A percentile compares a stretch with the other conserved stretches of the same genome.
phyloP scores from a whole-genome alignment of 2,888 invertebrate species.

The Agonopterix subpropinquella region DNA sequence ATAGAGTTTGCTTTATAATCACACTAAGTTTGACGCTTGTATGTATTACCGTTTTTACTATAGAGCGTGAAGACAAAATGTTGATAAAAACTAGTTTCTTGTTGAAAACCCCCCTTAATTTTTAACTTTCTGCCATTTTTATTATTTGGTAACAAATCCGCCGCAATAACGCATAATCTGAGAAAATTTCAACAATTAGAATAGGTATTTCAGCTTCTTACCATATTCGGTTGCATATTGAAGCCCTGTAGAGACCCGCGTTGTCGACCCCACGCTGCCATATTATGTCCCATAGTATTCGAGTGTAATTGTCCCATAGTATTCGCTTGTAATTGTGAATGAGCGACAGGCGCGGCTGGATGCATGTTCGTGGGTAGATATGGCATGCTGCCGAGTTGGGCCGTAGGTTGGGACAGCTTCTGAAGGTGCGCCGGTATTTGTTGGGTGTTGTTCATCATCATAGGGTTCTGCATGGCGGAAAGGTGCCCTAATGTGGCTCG shows the following conservation, averaged over 20 bases:
- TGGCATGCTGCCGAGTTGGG: conserved; percentile 57
- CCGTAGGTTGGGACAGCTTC: conserved; percentile 23
- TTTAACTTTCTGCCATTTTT: too few relatives aligned
- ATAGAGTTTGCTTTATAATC: too few relatives aligned
- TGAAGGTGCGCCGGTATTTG: conserved; percentile 38
- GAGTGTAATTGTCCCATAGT: conserved; percentile 36
- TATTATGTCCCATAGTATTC: conserved; percentile 39
- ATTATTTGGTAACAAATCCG: too few relatives aligned
- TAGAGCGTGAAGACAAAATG: too few relatives aligned
- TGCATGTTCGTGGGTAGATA: conserved; percentile 45
- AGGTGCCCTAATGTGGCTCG: conserved; percentile 39
- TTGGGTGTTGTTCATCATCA: conserved; percentile 25
- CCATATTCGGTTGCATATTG: conserved; percentile 42
- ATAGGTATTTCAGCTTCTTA: conserved; percentile 12
- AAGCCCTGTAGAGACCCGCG: conserved; percentile 49
- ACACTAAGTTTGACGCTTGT: too few relatives aligned
- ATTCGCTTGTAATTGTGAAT: conserved; percentile 26
- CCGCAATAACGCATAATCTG: too few relatives aligned
- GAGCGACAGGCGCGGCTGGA: conserved; percentile 24
- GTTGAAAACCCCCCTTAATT: too few relatives aligned
- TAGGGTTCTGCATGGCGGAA: conserved; percentile 11
- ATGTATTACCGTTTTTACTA: too few relatives aligned
- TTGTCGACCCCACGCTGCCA: conserved; percentile 44
- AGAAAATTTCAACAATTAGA: too few relatives aligned
- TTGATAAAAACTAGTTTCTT: too few relatives aligned